Evolutionary conservation across 2,888 invertebrate genomes (phyloP), one percentile per base, ranked within the genome.

Genomic region (Diarsia dahlii): DNA sequence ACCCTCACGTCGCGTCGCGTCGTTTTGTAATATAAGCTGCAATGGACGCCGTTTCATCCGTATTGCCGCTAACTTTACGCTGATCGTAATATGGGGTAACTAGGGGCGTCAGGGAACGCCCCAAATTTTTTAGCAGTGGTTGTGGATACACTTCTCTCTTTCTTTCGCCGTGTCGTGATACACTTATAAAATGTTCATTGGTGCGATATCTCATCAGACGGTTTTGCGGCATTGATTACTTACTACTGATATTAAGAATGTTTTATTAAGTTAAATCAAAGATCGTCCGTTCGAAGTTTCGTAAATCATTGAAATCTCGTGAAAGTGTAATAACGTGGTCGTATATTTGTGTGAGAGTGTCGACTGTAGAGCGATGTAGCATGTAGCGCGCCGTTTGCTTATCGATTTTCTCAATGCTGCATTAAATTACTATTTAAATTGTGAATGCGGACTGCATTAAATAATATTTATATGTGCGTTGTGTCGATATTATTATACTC

Each of bases 321-420:
- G 89, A 92, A 93, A 92, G 93, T 92, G 92, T 90, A 88, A 89
- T 90, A 88, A 89, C 89, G 90, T 90, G 9, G 89, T 90, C 89
- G 90, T 89, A 90, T 90, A 93, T 90, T 91, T 90, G 85, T 92
- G 92, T 91, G 93, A 89, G 91, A 91, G 90, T 90, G 91, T 39
- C 39, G 39, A 39, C 39, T 39, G 39, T 90, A 88, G 87, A 91
- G 91, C 92, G 89, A 92, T 93, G 93, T 94, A 93, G 93, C 93
- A 93, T 93, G 94, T 93, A 93, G 92, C 94, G 94, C 94, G 94
- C 92, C 91, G 95, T 94, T 94, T 94, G 94, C 94, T 95, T 96
- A 96, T 96, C 95, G 96, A 96, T 96, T 96, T 96, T 96, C 95
- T 94, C 94, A 93, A 94, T 95, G 94, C 96, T 95, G 96, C 95